Evolutionary conservation across 92 coral and sea anemone genomes (phyloP), one percentile per base, ranked within the genome.

Genomic region (Epizoanthus scotinus): DNA sequence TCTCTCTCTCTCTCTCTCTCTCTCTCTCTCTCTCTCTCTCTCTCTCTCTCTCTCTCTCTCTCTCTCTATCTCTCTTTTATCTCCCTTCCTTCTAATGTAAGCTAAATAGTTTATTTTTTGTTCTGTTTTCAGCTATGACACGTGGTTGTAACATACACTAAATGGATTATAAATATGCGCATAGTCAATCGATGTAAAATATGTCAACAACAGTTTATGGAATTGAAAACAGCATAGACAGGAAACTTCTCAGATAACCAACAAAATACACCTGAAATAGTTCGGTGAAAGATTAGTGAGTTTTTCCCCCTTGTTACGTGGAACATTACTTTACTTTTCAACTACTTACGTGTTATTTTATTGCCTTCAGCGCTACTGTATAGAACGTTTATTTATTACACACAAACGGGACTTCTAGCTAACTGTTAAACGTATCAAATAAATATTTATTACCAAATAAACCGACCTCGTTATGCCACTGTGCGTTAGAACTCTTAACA

Each of bases 71-170:
- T 25, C 20, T 22, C 15, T 22, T 1, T 15, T 28, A 8, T 17
- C 6, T 9, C n/a, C 40, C 22, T 34, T 40, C 13, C 26, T 24
- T 60, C 14, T 21, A 20, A 8, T 19, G 0, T 31, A 3, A 22
- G 20, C 47, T 28, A 20, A 18, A 29, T 17, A 15, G 25, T 47
- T 40, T 70, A 4, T 53, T 56, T 2, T n/a, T 42, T n/a, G 24
- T 47, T 36, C 69, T 63, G 57, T 78, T 78, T 68, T 61, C 79
- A 91, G 95, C 59, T 91, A 88, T 79, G 91, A 91, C 85, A 91
- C 95, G 2, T 89, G 94, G 84, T 92, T 91, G 29, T 91, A 85
- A 86, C 49, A 73, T 54, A 6, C 13, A 3, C 57, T 55, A 65
- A 25, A 67, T 27, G 9, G 8, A 38, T 2, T 53, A 10, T 26